Base-by-base conservation (phyloP, 2,888 invertebrate genomes). In the Brenthis hecate region DNA sequence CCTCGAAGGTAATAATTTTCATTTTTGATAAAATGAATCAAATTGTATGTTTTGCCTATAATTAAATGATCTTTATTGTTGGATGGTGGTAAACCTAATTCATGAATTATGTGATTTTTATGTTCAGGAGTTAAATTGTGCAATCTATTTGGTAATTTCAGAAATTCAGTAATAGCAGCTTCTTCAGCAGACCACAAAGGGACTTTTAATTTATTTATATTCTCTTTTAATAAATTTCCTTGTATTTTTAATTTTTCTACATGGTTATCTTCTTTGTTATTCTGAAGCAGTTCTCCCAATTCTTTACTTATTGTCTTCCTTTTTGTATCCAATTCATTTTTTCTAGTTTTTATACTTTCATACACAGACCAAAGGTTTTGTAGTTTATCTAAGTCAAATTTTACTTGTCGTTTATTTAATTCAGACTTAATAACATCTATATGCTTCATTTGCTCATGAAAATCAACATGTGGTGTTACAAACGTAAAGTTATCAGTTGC, bases 111-210 rank as follows among this genome's bases (percentile, higher is more conserved):
- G 84, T 81, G 74, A 56, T 82, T 83, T 58, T 89, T 81, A 23
- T 55, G 66, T 64, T 85, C 77, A 0, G 96, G 96, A 19, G 96
- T 96, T 58, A 87, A 88, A 0, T 87, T 72, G 82, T 97, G 95
- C 71, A 97, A 79, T 60, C 81, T 77, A 82, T 97, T 97, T 0
- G 97, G 97, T 65, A 97, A 80, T 77, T 93, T 93, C 64, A 97
- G 86, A 69, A 94, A 93, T 77, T 94, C 93, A 47, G 95, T 81
- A 57, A 96, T 91, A 11, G 96, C 94, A 63, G 93, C 93, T 81
- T 96, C 96, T 82, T 97, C 96, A 6, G 97, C 89, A n/a, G 94
- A 94, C 93, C 96, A 96, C n/a, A 95, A 83, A 56, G 93, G 90
- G 13, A 93, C 88, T 80, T 94, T 95, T 1, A 96, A 78, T 47